Percentiles rank a stretch among this genome's conserved stretches.
phyloP scores from a whole-genome alignment of 2,888 invertebrate genomes.

The Leptinotarsa haldemani region DNA sequence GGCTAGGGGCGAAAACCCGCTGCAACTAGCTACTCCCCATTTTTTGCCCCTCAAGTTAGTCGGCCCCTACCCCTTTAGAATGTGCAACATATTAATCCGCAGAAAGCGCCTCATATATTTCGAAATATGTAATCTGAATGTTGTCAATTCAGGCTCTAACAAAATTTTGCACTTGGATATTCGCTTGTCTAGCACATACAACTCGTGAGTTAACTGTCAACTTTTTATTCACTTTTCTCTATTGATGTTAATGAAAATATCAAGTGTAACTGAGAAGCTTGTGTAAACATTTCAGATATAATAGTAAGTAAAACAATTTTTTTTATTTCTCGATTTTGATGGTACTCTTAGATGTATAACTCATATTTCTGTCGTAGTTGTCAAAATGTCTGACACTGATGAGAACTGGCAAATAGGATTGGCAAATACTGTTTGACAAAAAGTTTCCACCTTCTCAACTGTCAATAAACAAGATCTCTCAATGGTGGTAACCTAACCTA shows the following conservation, averaged over 20 bases:
- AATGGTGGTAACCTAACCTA: no score
- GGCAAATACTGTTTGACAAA: no score
- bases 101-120: neutral
- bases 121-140: constrained; percentile 8
- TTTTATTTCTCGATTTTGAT: constrained; percentile 7
- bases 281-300: neutral
- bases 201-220: neutral
- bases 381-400: neutral
- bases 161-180: constrained; percentile 15
- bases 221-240: constrained; percentile 7
- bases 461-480: no score
- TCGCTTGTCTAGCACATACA: constrained; percentile 3
- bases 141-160: constrained; percentile 1
- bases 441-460: no score
- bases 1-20: constrained; percentile 64
- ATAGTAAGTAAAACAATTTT: neutral
- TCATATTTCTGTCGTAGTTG: neutral
- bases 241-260: neutral
- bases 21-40: constrained; percentile 61
- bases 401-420: neutral
- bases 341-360: neutral
- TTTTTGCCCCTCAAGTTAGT: constrained; percentile 54
- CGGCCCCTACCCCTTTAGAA: constrained; percentile 58
- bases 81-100: constrained; percentile 51
- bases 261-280: neutral